Base-by-base conservation (phyloP, 2,797 vertebrate genomes). In the Syndactyla subalaris region DNA sequence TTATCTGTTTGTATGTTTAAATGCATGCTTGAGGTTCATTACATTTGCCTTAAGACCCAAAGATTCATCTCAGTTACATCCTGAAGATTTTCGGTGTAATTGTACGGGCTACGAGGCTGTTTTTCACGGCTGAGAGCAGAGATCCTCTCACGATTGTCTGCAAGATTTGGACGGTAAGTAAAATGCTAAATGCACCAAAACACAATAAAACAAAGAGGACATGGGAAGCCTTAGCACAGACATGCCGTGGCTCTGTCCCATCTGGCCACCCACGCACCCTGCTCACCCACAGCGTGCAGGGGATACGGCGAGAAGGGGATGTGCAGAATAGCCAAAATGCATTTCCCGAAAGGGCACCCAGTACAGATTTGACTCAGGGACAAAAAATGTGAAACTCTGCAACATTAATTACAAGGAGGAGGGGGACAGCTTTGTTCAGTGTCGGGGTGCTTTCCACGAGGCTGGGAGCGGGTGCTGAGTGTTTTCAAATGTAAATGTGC, bases 1-100 rank as follows among this genome's bases (percentile, higher is more conserved):
- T 92, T 94, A 75, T 94, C 91, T 91, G 63, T 92, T 92, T 84
- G 51, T 66, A 17, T 70, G 62, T 89, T 94, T 95, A 79, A 93
- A 87, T 55, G 71, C 55, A 55, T 76, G 62, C 73, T 81, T 87
- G 88, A 93, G 65, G 74, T 93, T 89, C 74, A 51, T 51, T 86
- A 72, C 6, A 8, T 82, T 92, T 92, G 71, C 66, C 41, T 68
- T 36, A 43, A 67, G 21, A 82, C 45, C 65, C 74, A 66, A 81
- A 73, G 57, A 45, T 74, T 90, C 86, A 38, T 67, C 78, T 68
- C 55, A 39, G 71, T 36, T 73, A 48, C 78, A 55, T 10, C 45
- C 4, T 63, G 86, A 52, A 81, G 91, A 57, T 85, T 92, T 93
- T 85, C 72, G 59, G 14, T 51, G 65, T 15, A 68, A 61, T 27